phyloP scores from a whole-genome alignment of 1,140 invertebrate species.

The Drosophila seguyi region DNA sequence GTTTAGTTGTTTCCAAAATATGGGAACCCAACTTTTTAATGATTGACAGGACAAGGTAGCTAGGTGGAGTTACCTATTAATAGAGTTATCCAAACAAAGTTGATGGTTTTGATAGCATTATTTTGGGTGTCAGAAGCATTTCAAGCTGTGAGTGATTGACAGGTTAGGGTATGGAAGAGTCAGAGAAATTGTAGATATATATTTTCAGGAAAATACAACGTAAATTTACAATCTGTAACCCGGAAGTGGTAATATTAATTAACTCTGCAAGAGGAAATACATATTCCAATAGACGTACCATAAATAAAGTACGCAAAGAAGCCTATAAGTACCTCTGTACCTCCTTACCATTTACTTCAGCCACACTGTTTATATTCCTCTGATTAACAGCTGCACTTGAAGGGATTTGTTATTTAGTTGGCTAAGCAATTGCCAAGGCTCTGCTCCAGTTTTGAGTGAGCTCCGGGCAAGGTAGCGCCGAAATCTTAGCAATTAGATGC shows the following conservation, averaged over 20 bases:
- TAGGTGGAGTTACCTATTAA: background rate
- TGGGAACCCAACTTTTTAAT: constrained; percentile 19
- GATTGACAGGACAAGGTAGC: constrained; percentile 10
- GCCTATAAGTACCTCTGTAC: background rate
- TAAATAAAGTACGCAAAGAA: no score
- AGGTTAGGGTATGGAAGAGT: no score
- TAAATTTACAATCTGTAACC: no score
- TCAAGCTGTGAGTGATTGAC: background rate
- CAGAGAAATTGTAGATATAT: no score
- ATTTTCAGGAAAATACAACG: no score
- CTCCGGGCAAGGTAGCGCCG: constrained; percentile 28
- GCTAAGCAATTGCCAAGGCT: constrained; percentile 20
- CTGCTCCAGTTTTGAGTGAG: constrained; percentile 27
- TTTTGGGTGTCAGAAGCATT: background rate
- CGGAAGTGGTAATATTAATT: background rate
- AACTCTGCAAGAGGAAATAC: no score
- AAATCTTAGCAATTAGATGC: constrained; percentile 59
- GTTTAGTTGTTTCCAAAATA: constrained; percentile 21
- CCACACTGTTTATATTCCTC: constrained; percentile 7
- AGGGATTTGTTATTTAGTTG: constrained; percentile 12
- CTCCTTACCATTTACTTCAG: background rate
- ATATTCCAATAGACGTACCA: no score
- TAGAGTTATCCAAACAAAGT: background rate
- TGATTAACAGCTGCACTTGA: constrained; percentile 7
- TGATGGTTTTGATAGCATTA: constrained; percentile 10